Conservation (phyloP, 2,113 vertebrate species). For the Oriolus oriolus region DNA sequence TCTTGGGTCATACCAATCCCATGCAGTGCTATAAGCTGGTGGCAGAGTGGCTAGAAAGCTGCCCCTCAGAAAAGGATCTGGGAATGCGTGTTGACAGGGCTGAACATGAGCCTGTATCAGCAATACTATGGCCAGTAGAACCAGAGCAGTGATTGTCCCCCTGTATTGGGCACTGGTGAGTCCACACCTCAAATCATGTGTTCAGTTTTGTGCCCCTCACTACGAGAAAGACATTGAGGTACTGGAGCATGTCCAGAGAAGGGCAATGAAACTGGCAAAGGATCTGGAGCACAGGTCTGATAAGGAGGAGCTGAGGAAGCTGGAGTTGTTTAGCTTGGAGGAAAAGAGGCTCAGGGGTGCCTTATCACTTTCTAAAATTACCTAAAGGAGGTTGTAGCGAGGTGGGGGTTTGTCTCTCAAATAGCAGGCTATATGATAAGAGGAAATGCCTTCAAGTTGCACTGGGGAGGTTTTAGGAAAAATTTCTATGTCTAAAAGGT, state of each 20-base stretch:
- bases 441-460: neutral
- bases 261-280: neutral
- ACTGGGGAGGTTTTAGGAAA: neutral
- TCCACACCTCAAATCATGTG: no score
- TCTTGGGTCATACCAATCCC: neutral
- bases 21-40: no score
- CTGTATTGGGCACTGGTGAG: neutral
- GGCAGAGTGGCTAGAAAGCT: neutral
- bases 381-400: neutral
- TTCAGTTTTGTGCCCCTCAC: neutral
- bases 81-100: neutral
- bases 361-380: neutral
- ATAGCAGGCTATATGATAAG: fast-evolving
- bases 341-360: neutral
- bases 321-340: neutral
- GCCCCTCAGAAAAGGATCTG: fast-evolving
- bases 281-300: neutral
- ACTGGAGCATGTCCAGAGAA: fast-evolving
- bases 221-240: neutral
- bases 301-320: neutral
- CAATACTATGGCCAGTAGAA: neutral
- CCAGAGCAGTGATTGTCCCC: neutral
- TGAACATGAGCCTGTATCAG: neutral
- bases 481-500: neutral
- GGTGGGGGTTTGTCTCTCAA: neutral